Base-by-base conservation (phyloP, 2,888 invertebrate species). In the Diarsia rubi region DNA sequence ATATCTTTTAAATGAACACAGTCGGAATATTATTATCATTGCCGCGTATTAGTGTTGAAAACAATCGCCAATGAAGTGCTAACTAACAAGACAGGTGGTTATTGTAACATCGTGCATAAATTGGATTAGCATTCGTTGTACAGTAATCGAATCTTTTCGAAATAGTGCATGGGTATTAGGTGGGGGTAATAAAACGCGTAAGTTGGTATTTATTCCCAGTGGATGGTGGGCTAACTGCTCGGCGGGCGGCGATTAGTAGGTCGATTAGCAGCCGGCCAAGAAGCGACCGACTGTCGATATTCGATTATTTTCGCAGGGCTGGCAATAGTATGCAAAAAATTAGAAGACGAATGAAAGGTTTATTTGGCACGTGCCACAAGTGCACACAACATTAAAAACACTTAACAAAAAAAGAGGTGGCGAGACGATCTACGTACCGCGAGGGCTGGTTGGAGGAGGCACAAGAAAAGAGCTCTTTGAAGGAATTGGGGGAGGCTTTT, bases 221-320 rank as follows among this genome's bases (percentile, higher is more conserved):
- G 83, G 86, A 87, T 84, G 83, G 82, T 68, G 79, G 87, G 86
- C 82, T 88, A 88, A 86, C 82, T 67, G 83, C 83, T 85, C 85
- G 88, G 86, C 87, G 88, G 88, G 86, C 86, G 81, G 81, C 89
- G 90, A 94, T 94, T 93, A 94, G 93, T 94, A 89, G 94, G 93
- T 93, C 95, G 95, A 95, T 96, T 95, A 95, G 93, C 92, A 91
- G 91, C 91, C 90, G 90, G 91, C 92, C 91, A 92, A 94, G 93
- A 91, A 89, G 89, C 91, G 90, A 86, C 86, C 86, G 90, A 81
- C 87, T 91, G 91, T 92, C 93, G 92, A 93, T 93, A 89, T 89
- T 90, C 88, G 90, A 90, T 91, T 90, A 90, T 88, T 88, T 85
- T 78, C 69, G 69, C 82, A 95, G 95, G 94, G 94, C 73, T 94